Conservation (phyloP, 2,888 invertebrate species). For the Himalopsyche anomala region DNA sequence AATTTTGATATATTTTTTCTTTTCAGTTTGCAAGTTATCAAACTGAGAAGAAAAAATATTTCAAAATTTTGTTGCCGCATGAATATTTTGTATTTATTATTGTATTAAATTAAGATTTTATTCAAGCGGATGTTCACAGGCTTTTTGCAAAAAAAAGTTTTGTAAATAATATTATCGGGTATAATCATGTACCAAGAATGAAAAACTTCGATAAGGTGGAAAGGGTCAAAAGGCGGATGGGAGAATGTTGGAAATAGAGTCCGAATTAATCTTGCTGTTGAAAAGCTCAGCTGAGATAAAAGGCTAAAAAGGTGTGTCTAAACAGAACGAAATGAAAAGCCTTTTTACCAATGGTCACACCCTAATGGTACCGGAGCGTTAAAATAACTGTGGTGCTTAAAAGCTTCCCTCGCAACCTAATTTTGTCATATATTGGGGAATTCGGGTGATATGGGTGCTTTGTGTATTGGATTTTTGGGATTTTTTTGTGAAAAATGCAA, state of each 20-base stretch:
- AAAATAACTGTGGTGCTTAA: conserved; percentile 55
- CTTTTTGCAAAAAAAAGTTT: too few relatives aligned
- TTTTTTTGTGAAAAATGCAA: neutral
- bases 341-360: conserved; percentile 52
- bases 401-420: conserved; percentile 49
- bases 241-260: neutral
- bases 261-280: conserved; percentile 39
- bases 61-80: too few relatives aligned
- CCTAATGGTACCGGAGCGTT: conserved; percentile 46
- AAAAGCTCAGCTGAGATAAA: conserved; percentile 44
- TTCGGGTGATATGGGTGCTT: conserved; percentile 35
- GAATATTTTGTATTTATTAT: too few relatives aligned
- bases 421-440: conserved; percentile 41
- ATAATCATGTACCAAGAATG: neutral
- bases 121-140: too few relatives aligned
- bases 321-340: conserved; percentile 55
- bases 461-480: conserved; percentile 21
- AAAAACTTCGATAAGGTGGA: neutral
- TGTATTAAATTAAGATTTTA: too few relatives aligned
- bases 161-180: neutral
- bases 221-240: neutral
- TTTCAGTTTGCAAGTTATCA: too few relatives aligned
- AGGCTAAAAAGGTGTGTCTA: conserved; percentile 53
- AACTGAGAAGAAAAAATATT: too few relatives aligned
- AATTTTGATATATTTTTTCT: too few relatives aligned